Conservation (phyloP, 2,797 vertebrate species). For the Paguma larvata region DNA sequence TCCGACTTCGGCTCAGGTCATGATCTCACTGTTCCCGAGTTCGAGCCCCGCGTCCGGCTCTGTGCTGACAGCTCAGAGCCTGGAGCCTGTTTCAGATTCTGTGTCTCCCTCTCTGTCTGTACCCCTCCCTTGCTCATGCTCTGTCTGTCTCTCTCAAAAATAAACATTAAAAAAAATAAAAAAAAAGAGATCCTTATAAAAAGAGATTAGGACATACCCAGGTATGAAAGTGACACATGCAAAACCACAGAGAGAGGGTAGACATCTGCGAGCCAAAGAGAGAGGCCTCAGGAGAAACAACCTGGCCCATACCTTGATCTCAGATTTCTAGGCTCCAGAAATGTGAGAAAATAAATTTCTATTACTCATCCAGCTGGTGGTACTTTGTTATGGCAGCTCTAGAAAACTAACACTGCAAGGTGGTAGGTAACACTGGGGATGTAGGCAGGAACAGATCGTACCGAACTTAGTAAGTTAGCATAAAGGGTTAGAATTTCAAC, state of each 20-base stretch:
- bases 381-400: background rate
- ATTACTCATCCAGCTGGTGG: background rate
- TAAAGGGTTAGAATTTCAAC: background rate
- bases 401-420: background rate
- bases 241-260: background rate
- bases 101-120: no score
- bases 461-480: background rate
- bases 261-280: background rate
- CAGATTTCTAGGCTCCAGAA: background rate
- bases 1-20: no score
- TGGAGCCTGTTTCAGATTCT: no score
- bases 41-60: no score
- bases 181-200: background rate
- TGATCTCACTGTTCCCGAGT: no score
- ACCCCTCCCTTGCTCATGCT: no score
- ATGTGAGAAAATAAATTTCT: background rate
- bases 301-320: background rate
- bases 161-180: no score
- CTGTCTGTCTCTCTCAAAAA: no score
- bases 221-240: background rate
- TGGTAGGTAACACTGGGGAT: background rate
- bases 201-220: background rate
- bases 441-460: background rate
- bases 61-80: no score
- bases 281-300: background rate